Base-by-base conservation (phyloP, 30 jellyfish, hydroid and myxozoan genomes). In the Pelagia noctiluca region DNA sequence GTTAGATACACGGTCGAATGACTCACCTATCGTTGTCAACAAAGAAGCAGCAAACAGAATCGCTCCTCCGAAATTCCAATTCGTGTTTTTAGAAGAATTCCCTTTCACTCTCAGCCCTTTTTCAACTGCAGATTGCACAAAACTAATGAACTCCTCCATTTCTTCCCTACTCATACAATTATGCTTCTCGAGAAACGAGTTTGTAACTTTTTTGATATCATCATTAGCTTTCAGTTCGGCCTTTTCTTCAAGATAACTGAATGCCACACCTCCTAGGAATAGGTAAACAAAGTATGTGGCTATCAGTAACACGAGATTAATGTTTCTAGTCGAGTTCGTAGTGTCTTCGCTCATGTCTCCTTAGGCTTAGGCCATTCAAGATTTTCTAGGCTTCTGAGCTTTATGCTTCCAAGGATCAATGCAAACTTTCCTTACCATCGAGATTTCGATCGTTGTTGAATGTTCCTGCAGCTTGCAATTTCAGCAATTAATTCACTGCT, bases 31-130 rank as follows among this genome's bases (percentile, higher is more conserved):
- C 0, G 96, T 87, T 23, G 96, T 87, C 1, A 87, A 76, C 66
- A 87, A 32, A 0, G 96, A 76, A 0, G 89, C 91, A n/a, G 96
- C 77, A 35, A 60, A 87, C 64, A 87, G 46, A 11, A 87, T 47
- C 7, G 75, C 88, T 24, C 96, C 96, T 0, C 91, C 90, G 54
- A 76, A 87, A n/a, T 83, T 76, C 96, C 96, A 87, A 63, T 77
- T 79, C 32, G 96, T 89, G 46, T 71, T 76, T 33, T 75, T 75
- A 1, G 96, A 75, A 28, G 35, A 50, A 46, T 86, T 86, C 50
- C 84, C 96, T 22, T 70, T 63, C 2, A 86, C 83, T 26, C 71
- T 71, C 8, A 86, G 85, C 67, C 96, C 96, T 23, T 66, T 75
- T 28, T 63, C 65, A 0, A 86, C 89, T 23, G 96, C 89, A 47